Evolutionary conservation across 2,113 vertebrate species (phyloP).

Genomic region (Erythrolamprus reginae): DNA sequence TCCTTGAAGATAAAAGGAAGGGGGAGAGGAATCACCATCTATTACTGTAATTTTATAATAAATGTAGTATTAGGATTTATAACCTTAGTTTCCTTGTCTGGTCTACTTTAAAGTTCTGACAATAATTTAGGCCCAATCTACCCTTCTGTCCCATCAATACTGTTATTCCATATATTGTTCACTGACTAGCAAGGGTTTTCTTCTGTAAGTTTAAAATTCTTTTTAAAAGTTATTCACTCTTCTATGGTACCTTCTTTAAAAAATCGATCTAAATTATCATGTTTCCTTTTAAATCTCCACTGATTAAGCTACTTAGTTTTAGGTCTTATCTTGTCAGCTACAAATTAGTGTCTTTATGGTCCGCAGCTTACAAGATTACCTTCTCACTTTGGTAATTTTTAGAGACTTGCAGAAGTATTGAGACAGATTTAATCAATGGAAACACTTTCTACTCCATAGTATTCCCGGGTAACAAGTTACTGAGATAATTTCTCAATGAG

Average conservation of each 20-base stretch:
- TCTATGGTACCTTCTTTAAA: not conserved
- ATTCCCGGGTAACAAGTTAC: not conserved
- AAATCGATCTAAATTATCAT: slow-evolving; percentile 12
- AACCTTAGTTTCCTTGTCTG: not conserved
- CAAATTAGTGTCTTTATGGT: not conserved
- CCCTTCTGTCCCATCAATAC: not conserved
- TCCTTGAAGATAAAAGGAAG: not conserved
- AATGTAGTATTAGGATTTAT: not conserved
- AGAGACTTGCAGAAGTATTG: not conserved
- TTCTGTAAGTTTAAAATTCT: slow-evolving; percentile 2
- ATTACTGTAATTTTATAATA: not conserved
- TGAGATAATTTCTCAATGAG: not conserved
- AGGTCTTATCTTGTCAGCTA: slow-evolving; percentile 11
- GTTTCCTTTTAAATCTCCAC: slow-evolving; percentile 19
- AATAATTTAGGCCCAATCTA: not conserved
- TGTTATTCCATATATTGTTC: not conserved
- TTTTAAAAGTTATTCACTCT: not conserved
- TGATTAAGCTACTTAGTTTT: not conserved
- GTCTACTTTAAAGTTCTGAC: not conserved
- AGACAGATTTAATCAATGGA: not conserved
- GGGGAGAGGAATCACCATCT: not conserved
- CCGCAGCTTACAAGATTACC: not conserved
- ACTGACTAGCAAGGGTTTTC: not conserved
- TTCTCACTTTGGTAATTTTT: slow-evolving; percentile 4
- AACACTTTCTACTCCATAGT: not conserved